These are phyloP conservation scores for Felis chaus DNA, from an alignment of 2,113 vertebrate species.

Conservation along the genomic window DNA sequence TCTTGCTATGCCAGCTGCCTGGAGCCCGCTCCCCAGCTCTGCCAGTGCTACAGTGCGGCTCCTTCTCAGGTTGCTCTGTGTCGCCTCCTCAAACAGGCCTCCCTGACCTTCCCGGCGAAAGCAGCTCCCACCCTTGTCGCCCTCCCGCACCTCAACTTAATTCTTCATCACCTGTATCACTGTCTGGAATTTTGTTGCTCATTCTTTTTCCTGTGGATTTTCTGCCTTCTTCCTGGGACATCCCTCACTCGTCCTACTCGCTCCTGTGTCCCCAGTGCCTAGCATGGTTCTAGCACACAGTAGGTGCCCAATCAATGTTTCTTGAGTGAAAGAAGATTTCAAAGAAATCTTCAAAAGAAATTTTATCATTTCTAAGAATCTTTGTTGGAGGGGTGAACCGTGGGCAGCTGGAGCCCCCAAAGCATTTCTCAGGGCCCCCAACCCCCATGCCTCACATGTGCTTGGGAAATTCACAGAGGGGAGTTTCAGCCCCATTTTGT, in stretches of 20 bases:
- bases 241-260: not conserved
- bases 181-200: not conserved
- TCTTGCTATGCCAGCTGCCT: accelerated
- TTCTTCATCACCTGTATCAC: not conserved
- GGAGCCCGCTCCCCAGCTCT: not conserved
- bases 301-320: not conserved
- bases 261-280: not conserved
- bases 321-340: not conserved
- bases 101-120: not conserved
- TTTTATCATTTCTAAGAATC: too few species aligned
- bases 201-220: not conserved
- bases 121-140: not conserved
- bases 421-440: not conserved
- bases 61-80: not conserved
- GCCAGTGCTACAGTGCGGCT: accelerated
- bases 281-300: not conserved
- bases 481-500: not conserved
- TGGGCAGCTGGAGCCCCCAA: not conserved
- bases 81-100: not conserved
- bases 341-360: too few species aligned
- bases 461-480: not conserved
- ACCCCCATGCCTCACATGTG: accelerated
- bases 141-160: not conserved
- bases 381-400: too few species aligned
- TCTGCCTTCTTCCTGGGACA: not conserved